Base-by-base conservation (phyloP, 2,113 vertebrate species). In the Hemiscyllium ocellatum region DNA sequence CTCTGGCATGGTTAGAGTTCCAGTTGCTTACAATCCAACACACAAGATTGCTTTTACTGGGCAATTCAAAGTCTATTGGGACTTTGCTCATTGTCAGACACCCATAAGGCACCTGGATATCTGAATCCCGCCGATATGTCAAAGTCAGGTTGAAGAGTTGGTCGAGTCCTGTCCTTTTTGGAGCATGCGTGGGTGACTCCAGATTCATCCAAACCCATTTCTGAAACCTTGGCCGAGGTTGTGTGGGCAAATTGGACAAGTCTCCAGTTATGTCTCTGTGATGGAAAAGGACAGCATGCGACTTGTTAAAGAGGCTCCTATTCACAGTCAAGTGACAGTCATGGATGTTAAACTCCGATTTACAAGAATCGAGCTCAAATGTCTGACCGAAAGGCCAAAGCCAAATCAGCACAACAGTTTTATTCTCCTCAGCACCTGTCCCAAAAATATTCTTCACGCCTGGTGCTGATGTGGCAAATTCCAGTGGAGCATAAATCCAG, bases 141-240 rank as follows among this genome's bases (percentile, higher is more conserved):
- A 99, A 98, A 95, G 99, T 99, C 96, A 99, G 97, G 66, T 99
- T 99, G 94, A 99, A 99, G 69, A 99, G 96, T 96, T 99, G 99
- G 96, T 99, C 99, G 13, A 99, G 98, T 78, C 98, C 99, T 93
- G 98, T 98, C 96, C 99, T 98, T 96, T 99, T 98, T 19, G 98
- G 98, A 0, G 98, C 99, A 95, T 99, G 99, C 0, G 98, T 99
- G 0, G 99, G 99, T 0, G 99, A 99, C 97, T 99, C 99, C 86
- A 99, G 96, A 97, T 99, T 99, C 99, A 99, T 99, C 99, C 99
- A 99, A 96, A 99, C 97, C 99, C 99, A 99, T 96, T 99, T 99
- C 97, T 99, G 99, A 97, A 99, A 98, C 0, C 98, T 98, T 42
- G 99, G 99, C 76, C 99, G 98, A 95, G 98, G 97, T 47, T 98